Percentiles rank a stretch among this genome's conserved stretches.
Evolutionary conservation across 2,113 vertebrate species (phyloP).

Genomic region (Oryzias melastigma): DNA sequence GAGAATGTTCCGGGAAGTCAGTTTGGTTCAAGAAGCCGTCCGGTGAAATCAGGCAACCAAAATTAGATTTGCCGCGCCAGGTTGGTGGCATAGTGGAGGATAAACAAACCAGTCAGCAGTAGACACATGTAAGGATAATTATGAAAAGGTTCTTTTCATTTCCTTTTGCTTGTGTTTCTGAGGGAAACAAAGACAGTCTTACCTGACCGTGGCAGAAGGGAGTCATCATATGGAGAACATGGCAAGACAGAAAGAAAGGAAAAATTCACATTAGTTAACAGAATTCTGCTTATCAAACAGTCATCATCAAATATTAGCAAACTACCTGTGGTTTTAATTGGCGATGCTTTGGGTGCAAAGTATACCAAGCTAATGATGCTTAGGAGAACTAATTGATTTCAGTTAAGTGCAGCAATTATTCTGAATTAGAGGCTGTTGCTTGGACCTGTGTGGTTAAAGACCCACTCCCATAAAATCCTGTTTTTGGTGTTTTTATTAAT

Average conservation of each 20-base stretch:
- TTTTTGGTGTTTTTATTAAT: too few relatives aligned
- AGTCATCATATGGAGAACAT: slow-evolving; percentile 7
- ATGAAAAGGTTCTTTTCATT: slow-evolving; percentile 22
- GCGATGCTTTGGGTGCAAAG: slow-evolving; percentile 32
- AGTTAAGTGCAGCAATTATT: slow-evolving; percentile 65
- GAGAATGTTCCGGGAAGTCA: slow-evolving; percentile 12
- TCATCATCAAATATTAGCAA: slow-evolving; percentile 52
- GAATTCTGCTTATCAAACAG: slow-evolving; percentile 30
- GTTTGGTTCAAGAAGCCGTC: slow-evolving; percentile 19
- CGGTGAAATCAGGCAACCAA: slow-evolving; percentile 20
- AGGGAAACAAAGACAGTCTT: slow-evolving; percentile 32
- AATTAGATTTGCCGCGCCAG: slow-evolving; percentile 33
- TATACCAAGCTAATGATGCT: slow-evolving; percentile 60
- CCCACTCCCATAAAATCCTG: too few relatives aligned
- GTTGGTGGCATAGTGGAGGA: slow-evolving; percentile 23
- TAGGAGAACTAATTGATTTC: slow-evolving; percentile 69
- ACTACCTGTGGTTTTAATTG: slow-evolving; percentile 50
- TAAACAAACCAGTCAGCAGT: slow-evolving; percentile 5
- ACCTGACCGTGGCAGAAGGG: slow-evolving; percentile 54
- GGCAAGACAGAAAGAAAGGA: slow-evolving; percentile 14
- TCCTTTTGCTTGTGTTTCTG: slow-evolving; percentile 7
- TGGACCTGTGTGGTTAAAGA: too few relatives aligned
- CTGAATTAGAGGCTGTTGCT: slow-evolving; percentile 31
- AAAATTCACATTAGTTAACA: not conserved
- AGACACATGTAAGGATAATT: slow-evolving; percentile 11